These are phyloP conservation scores for Cyprichromis sp. DNA, from an alignment of 2,113 vertebrate genomes.

Conservation along the genomic window DNA sequence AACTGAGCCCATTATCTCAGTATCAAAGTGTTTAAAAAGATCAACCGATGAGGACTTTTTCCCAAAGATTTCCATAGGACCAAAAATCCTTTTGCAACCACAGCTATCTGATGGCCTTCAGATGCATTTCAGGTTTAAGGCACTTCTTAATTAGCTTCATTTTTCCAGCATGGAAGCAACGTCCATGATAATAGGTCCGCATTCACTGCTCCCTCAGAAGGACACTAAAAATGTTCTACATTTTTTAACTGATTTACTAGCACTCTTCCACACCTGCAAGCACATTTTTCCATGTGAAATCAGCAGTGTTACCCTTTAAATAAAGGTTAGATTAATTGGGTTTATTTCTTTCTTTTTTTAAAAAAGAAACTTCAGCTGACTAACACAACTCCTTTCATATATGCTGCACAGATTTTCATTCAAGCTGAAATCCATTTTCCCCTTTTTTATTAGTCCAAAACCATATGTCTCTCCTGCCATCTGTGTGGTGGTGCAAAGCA, in stretches of 20 bases:
- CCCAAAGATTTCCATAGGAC: not conserved
- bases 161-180: not conserved
- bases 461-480: conserved; percentile 14
- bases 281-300: not conserved
- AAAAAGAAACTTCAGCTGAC: not conserved
- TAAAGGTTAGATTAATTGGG: not conserved
- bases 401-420: not conserved
- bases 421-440: not conserved
- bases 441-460: not conserved
- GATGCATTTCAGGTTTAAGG: not conserved
- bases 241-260: not conserved
- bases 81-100: not conserved
- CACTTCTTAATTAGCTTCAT: not conserved
- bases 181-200: not conserved
- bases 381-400: not conserved
- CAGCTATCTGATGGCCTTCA: not conserved
- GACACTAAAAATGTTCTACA: not conserved
- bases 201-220: not conserved
- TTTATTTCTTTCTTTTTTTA: accelerated
- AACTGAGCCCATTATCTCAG: not conserved
- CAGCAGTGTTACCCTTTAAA: not conserved
- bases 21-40: not conserved
- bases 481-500: conserved; percentile 39
- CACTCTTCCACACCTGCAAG: not conserved
- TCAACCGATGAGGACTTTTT: not conserved